A percentile compares a stretch with the other conserved stretches of the same genome.
Evolutionary conservation across 2,113 vertebrate genomes (phyloP).

Genomic region (Mungos mungo): DNA sequence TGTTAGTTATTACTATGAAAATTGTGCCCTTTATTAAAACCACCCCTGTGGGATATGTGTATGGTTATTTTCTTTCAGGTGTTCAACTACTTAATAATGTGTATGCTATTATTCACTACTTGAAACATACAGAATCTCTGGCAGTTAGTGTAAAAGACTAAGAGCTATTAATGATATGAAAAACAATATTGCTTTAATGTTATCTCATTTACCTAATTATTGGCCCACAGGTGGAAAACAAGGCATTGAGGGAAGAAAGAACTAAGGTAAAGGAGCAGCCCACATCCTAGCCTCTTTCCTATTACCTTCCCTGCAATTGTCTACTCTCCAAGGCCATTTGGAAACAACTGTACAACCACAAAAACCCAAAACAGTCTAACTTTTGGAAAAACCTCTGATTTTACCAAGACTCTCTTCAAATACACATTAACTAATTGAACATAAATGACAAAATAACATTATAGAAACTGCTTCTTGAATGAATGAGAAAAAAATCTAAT

Average conservation of each 20-base stretch:
- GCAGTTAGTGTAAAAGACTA: not conserved
- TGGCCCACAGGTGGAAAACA: not conserved
- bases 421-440: not conserved
- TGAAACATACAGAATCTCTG: not conserved
- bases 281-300: not conserved
- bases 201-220: not conserved
- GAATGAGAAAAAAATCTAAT: not conserved
- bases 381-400: not conserved
- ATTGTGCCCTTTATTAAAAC: not conserved
- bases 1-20: not conserved
- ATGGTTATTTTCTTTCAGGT: not conserved
- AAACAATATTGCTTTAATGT: not conserved
- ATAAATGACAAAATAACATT: not conserved
- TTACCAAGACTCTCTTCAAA: conserved; percentile 11
- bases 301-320: not conserved
- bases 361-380: not conserved
- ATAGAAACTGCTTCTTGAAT: conserved; percentile 17
- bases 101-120: not conserved
- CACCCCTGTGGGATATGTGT: not conserved
- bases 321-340: not conserved
- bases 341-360: not conserved
- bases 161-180: not conserved
- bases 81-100: not conserved
- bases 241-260: not conserved
- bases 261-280: not conserved